A percentile compares a stretch with the other conserved stretches of the same genome.
Evolutionary conservation across 23 tunicate species (phyloP).

Genomic region (Botrylloides violaceus): DNA sequence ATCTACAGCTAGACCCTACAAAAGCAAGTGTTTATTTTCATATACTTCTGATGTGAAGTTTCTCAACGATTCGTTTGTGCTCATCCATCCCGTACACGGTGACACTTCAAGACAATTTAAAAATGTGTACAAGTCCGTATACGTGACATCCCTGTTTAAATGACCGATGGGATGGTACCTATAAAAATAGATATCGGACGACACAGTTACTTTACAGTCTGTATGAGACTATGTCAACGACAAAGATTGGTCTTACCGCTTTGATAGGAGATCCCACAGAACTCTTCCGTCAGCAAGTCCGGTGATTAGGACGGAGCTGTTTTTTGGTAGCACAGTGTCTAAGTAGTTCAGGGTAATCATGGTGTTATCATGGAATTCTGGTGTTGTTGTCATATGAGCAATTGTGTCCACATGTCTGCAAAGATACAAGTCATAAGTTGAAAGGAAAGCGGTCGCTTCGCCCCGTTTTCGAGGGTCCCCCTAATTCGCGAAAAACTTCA

Average conservation of each 20-base stretch:
- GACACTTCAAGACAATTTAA: constrained; percentile 77
- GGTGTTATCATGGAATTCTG: constrained; percentile 59
- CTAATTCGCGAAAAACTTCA: too few relatives aligned
- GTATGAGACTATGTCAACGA: not conserved
- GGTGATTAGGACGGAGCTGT: constrained; percentile 57
- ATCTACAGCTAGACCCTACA: too few relatives aligned
- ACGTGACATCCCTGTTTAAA: constrained; percentile 58
- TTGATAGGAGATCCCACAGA: constrained; percentile 69
- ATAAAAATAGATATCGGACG: not conserved
- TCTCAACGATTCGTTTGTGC: constrained; percentile 68
- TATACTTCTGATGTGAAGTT: constrained; percentile 69
- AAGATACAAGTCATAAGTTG: too few relatives aligned
- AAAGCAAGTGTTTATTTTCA: too few relatives aligned
- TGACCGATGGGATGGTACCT: constrained; percentile 82
- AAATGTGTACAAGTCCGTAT: constrained; percentile 62
- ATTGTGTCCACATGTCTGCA: constrained; percentile 60
- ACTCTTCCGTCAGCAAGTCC: constrained; percentile 95
- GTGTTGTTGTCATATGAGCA: constrained; percentile 53
- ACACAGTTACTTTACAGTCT: too few relatives aligned
- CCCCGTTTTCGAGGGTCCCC: too few relatives aligned
- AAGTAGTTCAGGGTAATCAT: constrained; percentile 49
- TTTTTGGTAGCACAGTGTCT: constrained; percentile 59
- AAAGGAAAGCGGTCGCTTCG: too few relatives aligned
- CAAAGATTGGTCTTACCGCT: constrained; percentile 27
- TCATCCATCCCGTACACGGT: constrained; percentile 98